phyloP scores from a whole-genome alignment of 2,888 invertebrate genomes.

The Strigamia crassipes region DNA sequence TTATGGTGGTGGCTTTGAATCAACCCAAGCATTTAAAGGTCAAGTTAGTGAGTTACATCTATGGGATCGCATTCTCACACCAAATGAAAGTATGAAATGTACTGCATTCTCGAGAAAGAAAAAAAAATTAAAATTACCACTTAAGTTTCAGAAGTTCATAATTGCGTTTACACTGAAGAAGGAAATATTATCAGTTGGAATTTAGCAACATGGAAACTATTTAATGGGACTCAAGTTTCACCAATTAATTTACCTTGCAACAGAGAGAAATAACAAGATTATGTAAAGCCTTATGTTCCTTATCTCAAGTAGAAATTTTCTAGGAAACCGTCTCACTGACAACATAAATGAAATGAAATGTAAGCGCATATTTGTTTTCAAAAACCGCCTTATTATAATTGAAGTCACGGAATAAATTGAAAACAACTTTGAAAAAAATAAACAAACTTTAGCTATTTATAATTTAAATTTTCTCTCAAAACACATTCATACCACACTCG shows the following conservation, averaged over 20 bases:
- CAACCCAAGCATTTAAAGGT: background rate
- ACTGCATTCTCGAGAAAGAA: background rate
- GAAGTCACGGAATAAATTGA: conserved; percentile 13
- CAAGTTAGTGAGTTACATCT: conserved; percentile 29
- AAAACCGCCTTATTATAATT: background rate
- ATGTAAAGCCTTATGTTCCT: background rate
- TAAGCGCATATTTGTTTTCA: background rate
- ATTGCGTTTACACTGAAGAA: background rate
- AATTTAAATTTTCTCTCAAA: background rate
- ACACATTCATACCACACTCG: background rate
- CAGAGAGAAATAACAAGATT: background rate
- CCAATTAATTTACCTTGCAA: conserved; percentile 32
- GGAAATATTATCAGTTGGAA: conserved; percentile 34
- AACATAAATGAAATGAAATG: background rate
- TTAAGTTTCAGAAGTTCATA: background rate
- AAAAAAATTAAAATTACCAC: background rate
- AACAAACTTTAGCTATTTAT: background rate
- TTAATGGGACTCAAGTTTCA: conserved; percentile 17
- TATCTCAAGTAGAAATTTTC: background rate
- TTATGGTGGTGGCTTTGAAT: background rate
- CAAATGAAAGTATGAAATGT: background rate
- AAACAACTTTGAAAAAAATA: background rate
- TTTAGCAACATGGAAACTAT: background rate
- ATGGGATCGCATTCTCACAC: background rate
- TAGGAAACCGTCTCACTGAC: background rate